Evolutionary conservation across 2,113 vertebrate genomes (phyloP), one percentile per base, ranked within the genome.

Genomic region (Peromyscus maniculatus): DNA sequence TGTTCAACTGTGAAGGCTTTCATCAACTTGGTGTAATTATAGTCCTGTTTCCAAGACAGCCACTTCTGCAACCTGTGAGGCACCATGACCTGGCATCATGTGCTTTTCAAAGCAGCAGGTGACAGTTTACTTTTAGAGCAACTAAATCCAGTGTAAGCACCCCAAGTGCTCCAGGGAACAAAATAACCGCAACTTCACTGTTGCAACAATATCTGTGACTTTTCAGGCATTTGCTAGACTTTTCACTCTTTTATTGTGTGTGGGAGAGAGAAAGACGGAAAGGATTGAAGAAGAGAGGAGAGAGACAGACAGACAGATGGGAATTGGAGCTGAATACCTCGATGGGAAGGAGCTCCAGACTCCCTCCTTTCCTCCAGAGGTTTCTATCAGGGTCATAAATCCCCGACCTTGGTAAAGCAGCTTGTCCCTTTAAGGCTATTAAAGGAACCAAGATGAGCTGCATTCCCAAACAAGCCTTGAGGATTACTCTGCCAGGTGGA

Each of bases 341-440:
- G 26, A 86, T 19, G 89, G 95, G 89, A 82, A 89, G 82, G 62
- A 69, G n/a, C 55, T 19, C 75, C 46, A 86, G 15, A 39, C 39
- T 93, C 17, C 52, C 66, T 92, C 74, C 17, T 86, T 84, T 89
- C 72, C 93, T 93, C 82, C 49, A 31, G 67, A 91, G 49, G 93
- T 79, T 95, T 91, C 55, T 91, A 79, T 96, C 36, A 4, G 93
- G 94, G 89, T 89, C 87, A 90, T 97, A 96, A 95, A 97, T 97
- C 78, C 88, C 49, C 43, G 92, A 43, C 89, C 89, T 79, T 64
- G 16, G 55, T 92, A 59, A 94, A 79, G 92, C 66, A 62, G 93
- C 62, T 95, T 95, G 96, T 97, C 95, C 83, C 78, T 97, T 96
- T 96, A 97, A 90, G 91, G 93, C 93, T 97, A 96, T 97, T 97